phyloP scores from a whole-genome alignment of 30 jellyfish, hydroid and myxozoan species.

The Hydra vulgaris region DNA sequence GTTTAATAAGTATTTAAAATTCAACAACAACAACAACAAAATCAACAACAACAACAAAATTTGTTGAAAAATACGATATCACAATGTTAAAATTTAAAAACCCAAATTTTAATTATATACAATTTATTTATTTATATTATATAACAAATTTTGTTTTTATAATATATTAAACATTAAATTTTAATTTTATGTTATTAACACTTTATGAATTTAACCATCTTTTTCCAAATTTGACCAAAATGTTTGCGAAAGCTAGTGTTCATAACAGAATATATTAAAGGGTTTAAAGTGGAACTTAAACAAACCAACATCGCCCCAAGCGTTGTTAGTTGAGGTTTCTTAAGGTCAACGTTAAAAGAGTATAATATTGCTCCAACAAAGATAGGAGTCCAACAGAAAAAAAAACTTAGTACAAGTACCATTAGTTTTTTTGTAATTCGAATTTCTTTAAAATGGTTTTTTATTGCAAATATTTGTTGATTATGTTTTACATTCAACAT shows the following conservation, averaged over 20 bases:
- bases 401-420: slow-evolving; percentile 66
- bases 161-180: too few relatives aligned
- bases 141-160: too few relatives aligned
- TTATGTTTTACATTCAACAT: too few relatives aligned
- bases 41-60: too few relatives aligned
- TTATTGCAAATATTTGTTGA: neutral
- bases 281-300: slow-evolving; percentile 71
- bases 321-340: slow-evolving; percentile 37
- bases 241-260: slow-evolving; percentile 52
- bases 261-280: slow-evolving; percentile 89
- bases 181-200: too few relatives aligned
- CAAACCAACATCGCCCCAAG: slow-evolving; percentile 67
- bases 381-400: slow-evolving; percentile 94
- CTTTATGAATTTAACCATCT: too few relatives aligned
- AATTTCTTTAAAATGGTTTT: slow-evolving; percentile 42
- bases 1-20: too few relatives aligned
- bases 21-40: too few relatives aligned
- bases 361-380: slow-evolving; percentile 51
- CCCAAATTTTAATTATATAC: too few relatives aligned
- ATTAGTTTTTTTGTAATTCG: slow-evolving; percentile 69
- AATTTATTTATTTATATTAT: too few relatives aligned
- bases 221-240: slow-evolving; percentile 26
- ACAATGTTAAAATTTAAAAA: too few relatives aligned
- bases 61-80: too few relatives aligned
- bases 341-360: slow-evolving; percentile 54